Evolutionary conservation across 2,888 invertebrate genomes (phyloP).

Genomic region (Diabrotica balteata): DNA sequence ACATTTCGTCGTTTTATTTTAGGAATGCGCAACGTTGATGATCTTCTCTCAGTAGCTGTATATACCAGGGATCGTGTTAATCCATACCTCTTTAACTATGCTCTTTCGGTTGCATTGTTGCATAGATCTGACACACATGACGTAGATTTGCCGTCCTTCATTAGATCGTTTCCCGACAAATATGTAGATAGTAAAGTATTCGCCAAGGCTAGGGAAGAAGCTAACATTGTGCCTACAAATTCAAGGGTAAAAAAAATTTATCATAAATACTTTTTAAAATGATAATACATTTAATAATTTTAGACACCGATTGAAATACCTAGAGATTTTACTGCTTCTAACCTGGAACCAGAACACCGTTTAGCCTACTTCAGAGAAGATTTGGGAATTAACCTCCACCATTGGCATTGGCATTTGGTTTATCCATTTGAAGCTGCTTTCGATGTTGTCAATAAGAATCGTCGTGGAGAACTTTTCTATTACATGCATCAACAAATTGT

Average conservation of each 20-base stretch:
- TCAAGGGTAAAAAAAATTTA: slow-evolving; percentile 63
- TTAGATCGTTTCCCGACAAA: slow-evolving; percentile 82
- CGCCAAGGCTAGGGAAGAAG: slow-evolving; percentile 72
- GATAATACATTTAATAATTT: slow-evolving; percentile 8
- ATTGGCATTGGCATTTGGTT: slow-evolving; percentile 92
- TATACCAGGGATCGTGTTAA: slow-evolving; percentile 78
- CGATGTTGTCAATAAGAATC: slow-evolving; percentile 74
- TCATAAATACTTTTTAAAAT: background rate
- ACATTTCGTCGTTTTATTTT: background rate
- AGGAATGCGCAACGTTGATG: slow-evolving; percentile 66
- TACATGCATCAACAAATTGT: slow-evolving; percentile 79
- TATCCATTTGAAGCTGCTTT: slow-evolving; percentile 76
- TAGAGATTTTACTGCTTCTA: slow-evolving; percentile 76
- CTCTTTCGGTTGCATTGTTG: slow-evolving; percentile 76
- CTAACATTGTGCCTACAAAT: slow-evolving; percentile 68
- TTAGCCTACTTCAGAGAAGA: slow-evolving; percentile 87
- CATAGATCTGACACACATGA: slow-evolving; percentile 77
- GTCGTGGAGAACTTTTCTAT: slow-evolving; percentile 81
- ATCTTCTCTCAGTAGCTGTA: slow-evolving; percentile 73
- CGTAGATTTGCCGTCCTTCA: slow-evolving; percentile 74
- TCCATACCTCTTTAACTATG: slow-evolving; percentile 82
- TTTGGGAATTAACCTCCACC: slow-evolving; percentile 84
- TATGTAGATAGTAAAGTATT: slow-evolving; percentile 80
- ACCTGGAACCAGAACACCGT: slow-evolving; percentile 78
- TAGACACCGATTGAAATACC: slow-evolving; percentile 75